These are phyloP conservation scores for Epizoanthus illoricatus DNA, from an alignment of 92 coral and sea anemone genomes.

Conservation along the genomic window DNA sequence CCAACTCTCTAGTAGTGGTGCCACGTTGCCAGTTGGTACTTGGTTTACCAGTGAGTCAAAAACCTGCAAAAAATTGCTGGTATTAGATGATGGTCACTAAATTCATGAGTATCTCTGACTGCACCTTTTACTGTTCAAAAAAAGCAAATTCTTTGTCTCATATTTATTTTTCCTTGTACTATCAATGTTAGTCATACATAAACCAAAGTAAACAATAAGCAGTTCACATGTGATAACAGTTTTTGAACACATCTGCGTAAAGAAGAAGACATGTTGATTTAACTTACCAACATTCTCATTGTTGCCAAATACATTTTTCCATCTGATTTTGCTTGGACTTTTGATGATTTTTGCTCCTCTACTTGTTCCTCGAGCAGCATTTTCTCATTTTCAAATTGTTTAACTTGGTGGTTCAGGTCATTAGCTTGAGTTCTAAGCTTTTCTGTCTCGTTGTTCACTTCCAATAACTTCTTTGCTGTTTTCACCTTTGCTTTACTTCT, in stretches of 20 bases:
- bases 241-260: neutral
- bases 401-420: neutral
- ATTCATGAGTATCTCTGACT: too few relatives aligned
- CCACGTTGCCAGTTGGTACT: neutral
- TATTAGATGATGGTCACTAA: too few relatives aligned
- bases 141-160: too few relatives aligned
- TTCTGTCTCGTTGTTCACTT: neutral
- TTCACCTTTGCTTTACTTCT: neutral
- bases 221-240: neutral
- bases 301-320: slow-evolving; percentile 1
- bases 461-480: neutral
- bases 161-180: too few relatives aligned
- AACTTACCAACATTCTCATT: slow-evolving; percentile 2
- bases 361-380: neutral
- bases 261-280: neutral
- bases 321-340: neutral
- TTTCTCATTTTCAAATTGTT: neutral
- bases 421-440: neutral
- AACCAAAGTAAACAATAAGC: too few relatives aligned
- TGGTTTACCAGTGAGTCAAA: slow-evolving; percentile 1
- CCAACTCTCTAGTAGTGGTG: neutral
- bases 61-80: neutral
- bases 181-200: too few relatives aligned
- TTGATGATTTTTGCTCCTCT: neutral
- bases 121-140: too few relatives aligned